Base-by-base conservation (phyloP, 2,797 vertebrate genomes). In the Hyperoplus immaculatus region DNA sequence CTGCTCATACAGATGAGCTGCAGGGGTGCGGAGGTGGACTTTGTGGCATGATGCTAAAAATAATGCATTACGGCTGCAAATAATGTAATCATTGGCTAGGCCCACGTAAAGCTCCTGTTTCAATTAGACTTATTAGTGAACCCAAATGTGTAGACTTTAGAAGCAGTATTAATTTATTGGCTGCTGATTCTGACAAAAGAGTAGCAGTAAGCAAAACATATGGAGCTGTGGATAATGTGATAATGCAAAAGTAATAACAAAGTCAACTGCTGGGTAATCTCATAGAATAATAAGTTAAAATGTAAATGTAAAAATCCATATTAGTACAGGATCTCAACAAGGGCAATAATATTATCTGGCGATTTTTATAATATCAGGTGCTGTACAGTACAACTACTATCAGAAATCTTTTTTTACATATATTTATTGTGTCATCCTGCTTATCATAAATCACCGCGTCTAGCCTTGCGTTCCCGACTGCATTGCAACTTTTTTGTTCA, bases 1-100 rank as follows among this genome's bases (percentile, higher is more conserved):
- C 80, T 87, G 87, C 78, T 84, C 79, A 50, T 78, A 87, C 78
- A 84, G 72, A 81, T 63, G 76, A 83, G 72, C 86, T 85, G 74
- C 85, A 75, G 78, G 68, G 71, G 69, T 63, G 74, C 69, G 16
- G 79, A 62, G 73, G 59, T 50, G 62, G 78, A 81, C 64, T 14
- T 13, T n/a, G 76, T 70, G 57, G 66, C 2, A 3, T 57, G 72
- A 76, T 47, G 75, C 85, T 86, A 80, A 84, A 78, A 82, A 79
- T 86, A 86, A 73, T 53, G 58, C 13, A n/a, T 29, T 29, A 10
- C 60, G 55, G 73, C 61, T 59, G 49, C 55, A 66, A 57, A 82
- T 8, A 13, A 29, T 47, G 49, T 45, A 29, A 61, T 76, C 38
- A 49, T 5, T 13, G 51, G 15, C 36, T 71, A 8, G 21, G 74